Percentiles rank a stretch among this genome's conserved stretches.
phyloP scores from a whole-genome alignment of 2,888 invertebrate genomes.

The Antitype chi region DNA sequence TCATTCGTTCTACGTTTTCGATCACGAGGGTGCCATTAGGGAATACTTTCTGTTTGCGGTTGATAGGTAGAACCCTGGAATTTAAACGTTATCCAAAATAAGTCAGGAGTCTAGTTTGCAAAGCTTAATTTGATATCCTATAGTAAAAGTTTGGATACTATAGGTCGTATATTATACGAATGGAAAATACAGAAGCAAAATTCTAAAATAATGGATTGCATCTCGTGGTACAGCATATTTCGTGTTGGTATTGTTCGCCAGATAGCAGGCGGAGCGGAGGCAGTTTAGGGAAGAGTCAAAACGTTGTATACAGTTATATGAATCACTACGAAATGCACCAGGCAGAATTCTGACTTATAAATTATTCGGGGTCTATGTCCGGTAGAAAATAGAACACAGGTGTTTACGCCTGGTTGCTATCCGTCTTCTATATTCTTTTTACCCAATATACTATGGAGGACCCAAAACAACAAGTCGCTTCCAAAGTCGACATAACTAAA shows the following conservation, averaged over 20 bases:
- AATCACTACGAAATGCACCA: conserved; percentile 5
- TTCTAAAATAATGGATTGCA: background rate
- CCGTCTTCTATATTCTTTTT: background rate
- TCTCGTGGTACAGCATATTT: background rate
- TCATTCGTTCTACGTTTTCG: conserved; percentile 97
- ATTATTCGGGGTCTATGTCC: background rate
- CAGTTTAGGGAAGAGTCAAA: background rate
- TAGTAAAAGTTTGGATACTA: background rate
- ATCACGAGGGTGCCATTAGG: conserved; percentile 98
- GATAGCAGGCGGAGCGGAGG: background rate
- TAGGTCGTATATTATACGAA: background rate
- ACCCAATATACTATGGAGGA: background rate
- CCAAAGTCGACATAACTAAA: background rate
- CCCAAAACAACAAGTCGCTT: no score
- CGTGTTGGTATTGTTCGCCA: background rate
- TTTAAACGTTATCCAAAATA: background rate
- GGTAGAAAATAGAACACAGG: background rate
- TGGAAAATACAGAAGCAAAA: background rate
- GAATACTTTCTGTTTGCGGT: conserved; percentile 98
- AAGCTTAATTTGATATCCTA: background rate
- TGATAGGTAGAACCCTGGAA: conserved; percentile 95
- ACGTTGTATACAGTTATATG: background rate
- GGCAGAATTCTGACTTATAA: conserved; percentile 10
- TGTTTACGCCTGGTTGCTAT: background rate
- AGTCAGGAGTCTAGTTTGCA: background rate